Conservation (phyloP, 2,797 vertebrate species). For the Sebastes taczanowskii region DNA sequence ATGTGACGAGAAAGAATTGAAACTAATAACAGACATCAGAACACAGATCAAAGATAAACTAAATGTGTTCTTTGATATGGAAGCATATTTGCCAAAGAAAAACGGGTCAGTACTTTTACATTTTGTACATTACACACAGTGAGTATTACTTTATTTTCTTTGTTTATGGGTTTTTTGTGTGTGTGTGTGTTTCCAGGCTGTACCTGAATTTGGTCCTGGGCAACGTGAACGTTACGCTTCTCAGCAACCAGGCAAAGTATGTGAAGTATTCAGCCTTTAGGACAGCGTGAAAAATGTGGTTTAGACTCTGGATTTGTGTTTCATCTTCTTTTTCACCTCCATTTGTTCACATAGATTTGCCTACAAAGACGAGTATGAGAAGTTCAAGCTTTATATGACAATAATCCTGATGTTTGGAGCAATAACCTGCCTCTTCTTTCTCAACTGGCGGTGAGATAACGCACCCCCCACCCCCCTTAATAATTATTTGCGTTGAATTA, state of each 20-base stretch:
- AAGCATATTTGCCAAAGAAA: conserved; percentile 97
- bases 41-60: conserved; percentile 92
- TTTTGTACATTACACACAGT: not conserved
- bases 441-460: conserved; percentile 90
- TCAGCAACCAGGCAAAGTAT: conserved; percentile 98
- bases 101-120: conserved; percentile 85
- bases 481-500: not conserved
- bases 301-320: not conserved
- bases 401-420: conserved; percentile 96
- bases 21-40: conserved; percentile 86
- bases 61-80: conserved; percentile 97
- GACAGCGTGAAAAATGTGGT: not conserved
- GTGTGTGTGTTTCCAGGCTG: conserved; percentile 78
- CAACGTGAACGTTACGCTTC: conserved; percentile 96
- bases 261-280: conserved; percentile 37
- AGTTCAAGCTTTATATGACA: conserved; percentile 98
- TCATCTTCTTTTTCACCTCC: not conserved
- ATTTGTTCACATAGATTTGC: conserved; percentile 85
- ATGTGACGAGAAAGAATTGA: conserved; percentile 82
- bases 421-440: conserved; percentile 91
- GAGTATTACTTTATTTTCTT: not conserved
- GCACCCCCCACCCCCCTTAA: rapidly evolving
- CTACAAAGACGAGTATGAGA: conserved; percentile 99
- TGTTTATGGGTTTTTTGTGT: not conserved
- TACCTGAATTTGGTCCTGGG: conserved; percentile 97